Conservation (phyloP, 1,140 invertebrate species). For the Hylaeus volcanicus region DNA sequence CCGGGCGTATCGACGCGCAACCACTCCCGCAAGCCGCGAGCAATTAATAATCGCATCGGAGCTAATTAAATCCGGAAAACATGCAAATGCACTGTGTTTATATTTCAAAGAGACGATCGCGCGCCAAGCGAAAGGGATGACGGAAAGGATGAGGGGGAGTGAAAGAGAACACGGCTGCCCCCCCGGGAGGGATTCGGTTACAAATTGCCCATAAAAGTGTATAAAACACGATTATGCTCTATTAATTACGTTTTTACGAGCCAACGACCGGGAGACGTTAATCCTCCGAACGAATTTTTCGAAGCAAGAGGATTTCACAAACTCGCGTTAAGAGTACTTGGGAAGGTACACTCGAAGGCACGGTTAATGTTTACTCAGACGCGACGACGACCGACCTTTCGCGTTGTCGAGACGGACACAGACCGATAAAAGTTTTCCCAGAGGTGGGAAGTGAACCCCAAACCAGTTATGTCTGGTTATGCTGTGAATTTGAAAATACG, state of each 20-base stretch:
- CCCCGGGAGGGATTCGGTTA: constrained; percentile 62
- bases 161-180: constrained; percentile 42
- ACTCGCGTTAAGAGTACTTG: too few relatives aligned
- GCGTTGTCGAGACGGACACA: too few relatives aligned
- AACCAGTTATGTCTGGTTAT: too few relatives aligned
- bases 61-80: constrained; percentile 80
- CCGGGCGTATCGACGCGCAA: constrained; percentile 60
- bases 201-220: constrained; percentile 78
- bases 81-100: constrained; percentile 77
- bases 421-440: too few relatives aligned
- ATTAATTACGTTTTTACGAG: constrained; percentile 72
- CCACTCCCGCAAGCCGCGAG: constrained; percentile 63
- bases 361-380: too few relatives aligned
- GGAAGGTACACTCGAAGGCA: too few relatives aligned
- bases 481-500: too few relatives aligned
- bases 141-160: constrained; percentile 44
- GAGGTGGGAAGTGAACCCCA: too few relatives aligned
- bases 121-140: constrained; percentile 45
- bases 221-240: constrained; percentile 76
- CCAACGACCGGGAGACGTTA: background rate
- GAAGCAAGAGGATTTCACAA: background rate
- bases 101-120: constrained; percentile 73
- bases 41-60: constrained; percentile 78
- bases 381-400: too few relatives aligned
- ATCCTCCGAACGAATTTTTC: background rate